Evolutionary conservation across 2,113 vertebrate genomes (phyloP).

Genomic region (Epinephelus fuscoguttatus): DNA sequence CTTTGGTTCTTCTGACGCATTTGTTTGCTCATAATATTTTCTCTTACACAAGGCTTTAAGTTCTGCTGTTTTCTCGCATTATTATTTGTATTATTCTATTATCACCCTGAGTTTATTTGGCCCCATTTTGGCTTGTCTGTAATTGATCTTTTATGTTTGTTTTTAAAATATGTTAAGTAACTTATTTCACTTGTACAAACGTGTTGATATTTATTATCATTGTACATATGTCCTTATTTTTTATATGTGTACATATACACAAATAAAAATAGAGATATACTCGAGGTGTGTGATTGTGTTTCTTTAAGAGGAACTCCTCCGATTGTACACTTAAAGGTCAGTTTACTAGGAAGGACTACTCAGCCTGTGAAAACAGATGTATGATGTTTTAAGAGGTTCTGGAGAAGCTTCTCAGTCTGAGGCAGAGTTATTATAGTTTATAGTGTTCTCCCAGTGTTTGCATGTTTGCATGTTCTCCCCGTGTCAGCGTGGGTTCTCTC

Average conservation of each 20-base stretch:
- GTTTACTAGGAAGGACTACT: not conserved
- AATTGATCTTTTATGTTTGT: slow-evolving; percentile 73
- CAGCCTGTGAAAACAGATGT: too few species aligned
- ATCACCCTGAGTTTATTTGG: slow-evolving; percentile 54
- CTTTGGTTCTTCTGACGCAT: slow-evolving; percentile 40
- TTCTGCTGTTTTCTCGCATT: slow-evolving; percentile 68
- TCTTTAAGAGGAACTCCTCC: not conserved
- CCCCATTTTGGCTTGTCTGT: slow-evolving; percentile 69
- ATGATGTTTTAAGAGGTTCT: too few species aligned
- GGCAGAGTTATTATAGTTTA: too few species aligned
- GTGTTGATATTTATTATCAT: slow-evolving; percentile 89
- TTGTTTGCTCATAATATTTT: slow-evolving; percentile 59
- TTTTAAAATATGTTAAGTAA: slow-evolving; percentile 86
- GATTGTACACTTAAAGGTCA: not conserved
- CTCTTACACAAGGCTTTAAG: slow-evolving; percentile 66
- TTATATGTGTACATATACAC: slow-evolving; percentile 89
- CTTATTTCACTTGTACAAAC: slow-evolving; percentile 90
- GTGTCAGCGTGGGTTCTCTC: too few species aligned
- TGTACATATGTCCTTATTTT: slow-evolving; percentile 91
- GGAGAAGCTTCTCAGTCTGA: too few species aligned
- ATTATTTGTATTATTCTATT: slow-evolving; percentile 66
- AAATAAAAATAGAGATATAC: slow-evolving; percentile 87
- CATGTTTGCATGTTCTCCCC: too few species aligned
- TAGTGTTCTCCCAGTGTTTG: too few species aligned
- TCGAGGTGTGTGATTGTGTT: slow-evolving; percentile 42